Percentiles rank a stretch among this genome's conserved stretches.
phyloP scores from a whole-genome alignment of 2,888 invertebrate genomes.

The Odontothrips loti region DNA sequence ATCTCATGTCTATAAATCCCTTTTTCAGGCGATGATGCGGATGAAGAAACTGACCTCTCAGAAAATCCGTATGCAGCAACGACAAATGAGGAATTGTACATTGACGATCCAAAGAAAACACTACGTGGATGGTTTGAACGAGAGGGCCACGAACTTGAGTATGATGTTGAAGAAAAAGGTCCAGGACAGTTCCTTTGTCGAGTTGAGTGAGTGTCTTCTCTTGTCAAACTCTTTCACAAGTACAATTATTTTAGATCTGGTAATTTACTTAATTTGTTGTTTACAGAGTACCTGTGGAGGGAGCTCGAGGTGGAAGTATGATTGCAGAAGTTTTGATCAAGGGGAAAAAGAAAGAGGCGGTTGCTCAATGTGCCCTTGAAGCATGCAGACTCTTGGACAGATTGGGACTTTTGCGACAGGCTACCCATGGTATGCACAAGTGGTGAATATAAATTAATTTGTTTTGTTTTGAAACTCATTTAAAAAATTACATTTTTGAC shows the following conservation, averaged over 20 bases:
- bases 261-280: slow-evolving; percentile 28
- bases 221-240: slow-evolving; percentile 10
- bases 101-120: slow-evolving; percentile 94
- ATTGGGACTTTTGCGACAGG: slow-evolving; percentile 64
- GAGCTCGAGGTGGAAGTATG: slow-evolving; percentile 67
- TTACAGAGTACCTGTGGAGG: slow-evolving; percentile 73
- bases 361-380: slow-evolving; percentile 88
- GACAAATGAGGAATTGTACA: slow-evolving; percentile 81
- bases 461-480: slow-evolving; percentile 28
- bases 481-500: slow-evolving; percentile 29
- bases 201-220: slow-evolving; percentile 50
- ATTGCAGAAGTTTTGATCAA: slow-evolving; percentile 80
- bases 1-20: slow-evolving; percentile 19
- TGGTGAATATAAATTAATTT: slow-evolving; percentile 23
- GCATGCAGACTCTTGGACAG: slow-evolving; percentile 89
- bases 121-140: slow-evolving; percentile 90
- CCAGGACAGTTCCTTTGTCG: slow-evolving; percentile 81
- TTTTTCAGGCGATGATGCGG: slow-evolving; percentile 70
- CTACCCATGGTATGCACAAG: slow-evolving; percentile 67
- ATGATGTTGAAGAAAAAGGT: slow-evolving; percentile 81
- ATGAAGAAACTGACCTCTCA: slow-evolving; percentile 73
- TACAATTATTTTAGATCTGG: slow-evolving; percentile 18
- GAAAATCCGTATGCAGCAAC: slow-evolving; percentile 80
- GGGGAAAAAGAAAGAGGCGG: slow-evolving; percentile 92
- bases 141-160: slow-evolving; percentile 81